Conservation (phyloP, 1,140 invertebrate genomes). For the Pentalonia nigronervosa region DNA sequence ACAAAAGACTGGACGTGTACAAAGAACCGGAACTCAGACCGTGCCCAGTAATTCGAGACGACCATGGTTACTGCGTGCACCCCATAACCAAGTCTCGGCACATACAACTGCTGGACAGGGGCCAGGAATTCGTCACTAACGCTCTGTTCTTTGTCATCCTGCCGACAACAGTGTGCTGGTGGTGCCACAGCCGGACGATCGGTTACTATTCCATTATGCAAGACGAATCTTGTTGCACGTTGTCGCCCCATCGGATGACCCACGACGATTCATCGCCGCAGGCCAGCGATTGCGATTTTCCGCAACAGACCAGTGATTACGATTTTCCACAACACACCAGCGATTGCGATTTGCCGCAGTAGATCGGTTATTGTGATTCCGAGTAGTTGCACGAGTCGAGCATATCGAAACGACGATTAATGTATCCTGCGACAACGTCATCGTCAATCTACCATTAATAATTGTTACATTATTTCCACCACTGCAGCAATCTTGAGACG, state of each 20-base stretch:
- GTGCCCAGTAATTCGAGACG: neutral
- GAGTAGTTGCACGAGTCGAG: neutral
- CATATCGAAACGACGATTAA: neutral
- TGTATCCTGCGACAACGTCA: no score
- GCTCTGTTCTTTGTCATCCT: neutral
- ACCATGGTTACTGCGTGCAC: neutral
- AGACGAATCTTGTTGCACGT: neutral
- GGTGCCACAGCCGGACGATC: neutral
- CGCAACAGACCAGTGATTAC: no score
- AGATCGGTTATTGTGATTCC: neutral
- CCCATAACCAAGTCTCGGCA: neutral
- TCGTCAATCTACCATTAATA: no score
- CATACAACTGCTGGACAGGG: neutral
- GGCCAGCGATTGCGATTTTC: no score
- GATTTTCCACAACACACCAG: no score
- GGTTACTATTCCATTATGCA: neutral
- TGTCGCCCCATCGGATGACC: no score
- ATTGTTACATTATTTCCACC: no score
- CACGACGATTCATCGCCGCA: neutral
- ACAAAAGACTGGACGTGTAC: neutral
- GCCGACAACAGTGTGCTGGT: neutral
- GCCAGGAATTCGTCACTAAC: neutral
- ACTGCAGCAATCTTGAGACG: no score
- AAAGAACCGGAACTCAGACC: neutral
- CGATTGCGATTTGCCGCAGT: neutral